Evolutionary conservation across 2,113 vertebrate genomes (phyloP), one percentile per base, ranked within the genome.

Genomic region (Paradoxurus hermaphroditus): DNA sequence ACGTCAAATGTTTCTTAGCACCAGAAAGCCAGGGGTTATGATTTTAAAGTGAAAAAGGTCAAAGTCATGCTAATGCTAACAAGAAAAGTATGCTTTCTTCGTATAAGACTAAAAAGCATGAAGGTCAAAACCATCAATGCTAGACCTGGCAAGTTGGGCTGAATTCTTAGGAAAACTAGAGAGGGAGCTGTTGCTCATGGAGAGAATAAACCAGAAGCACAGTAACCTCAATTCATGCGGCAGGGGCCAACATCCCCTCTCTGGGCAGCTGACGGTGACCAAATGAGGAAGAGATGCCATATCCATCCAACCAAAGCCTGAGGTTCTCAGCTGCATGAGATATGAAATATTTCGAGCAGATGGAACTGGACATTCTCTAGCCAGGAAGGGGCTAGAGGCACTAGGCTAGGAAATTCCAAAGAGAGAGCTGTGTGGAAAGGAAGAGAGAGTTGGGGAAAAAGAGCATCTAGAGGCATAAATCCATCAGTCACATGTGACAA

Each of bases 1-100:
- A 88, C n/a, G 59, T 83, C 72, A 89, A 86, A 89, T 89, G 19
- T 70, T 67, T 31, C 56, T 89, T 65, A 84, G 56, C n/a, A 91
- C 39, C 84, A 44, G 88, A 90, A 90, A 75, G 29, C 16, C 59
- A 90, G 21, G 15, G 25, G 25, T 96, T 94, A 86, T n/a, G n/a
- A 41, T 25, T 91, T 95, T 89, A 39, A 81, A 95, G 44, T 90
- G 31, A 44, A 86, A 96, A 95, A 92, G 44, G 65, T 86, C 84
- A 90, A 85, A 68, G 49, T 81, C 84, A 78, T 68, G 34, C 83
- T 79, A 91, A 78, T 68, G 34, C 83, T 79, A 91, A 86, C 31
- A 87, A 96, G 73, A 86, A 86, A 92, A 92, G 36, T 63, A 65
- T 7, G 68, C 25, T 83, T 77, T 94, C 25, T 95, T 94, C 79